Conservation (phyloP, 2,797 vertebrate genomes). For the Nannoperca obscura region DNA sequence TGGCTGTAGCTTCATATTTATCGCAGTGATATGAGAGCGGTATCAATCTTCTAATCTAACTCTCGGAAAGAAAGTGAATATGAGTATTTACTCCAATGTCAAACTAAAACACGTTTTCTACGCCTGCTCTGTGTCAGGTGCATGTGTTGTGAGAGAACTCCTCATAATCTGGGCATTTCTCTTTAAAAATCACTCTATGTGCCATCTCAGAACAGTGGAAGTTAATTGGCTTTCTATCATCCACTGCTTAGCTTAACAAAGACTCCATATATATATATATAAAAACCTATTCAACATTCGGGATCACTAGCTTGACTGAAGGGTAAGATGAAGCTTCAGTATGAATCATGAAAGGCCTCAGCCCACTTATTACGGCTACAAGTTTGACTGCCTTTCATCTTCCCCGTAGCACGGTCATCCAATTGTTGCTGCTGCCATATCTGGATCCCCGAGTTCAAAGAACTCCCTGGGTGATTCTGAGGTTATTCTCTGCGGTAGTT, state of each 20-base stretch:
- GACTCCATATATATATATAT: constrained; percentile 41
- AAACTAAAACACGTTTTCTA: background rate
- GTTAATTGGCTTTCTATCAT: constrained; percentile 61
- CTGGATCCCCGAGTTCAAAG: constrained; percentile 70
- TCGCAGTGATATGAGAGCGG: background rate
- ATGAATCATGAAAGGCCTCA: constrained; percentile 72
- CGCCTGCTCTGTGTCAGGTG: constrained; percentile 10
- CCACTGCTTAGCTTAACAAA: constrained; percentile 57
- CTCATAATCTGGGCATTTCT: constrained; percentile 8
- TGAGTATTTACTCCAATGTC: background rate
- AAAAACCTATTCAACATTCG: constrained; percentile 46
- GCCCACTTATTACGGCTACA: constrained; percentile 74
- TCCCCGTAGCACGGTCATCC: constrained; percentile 57
- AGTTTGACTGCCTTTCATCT: constrained; percentile 77
- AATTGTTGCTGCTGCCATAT: constrained; percentile 70
- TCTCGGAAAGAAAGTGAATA: background rate
- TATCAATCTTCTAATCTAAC: background rate
- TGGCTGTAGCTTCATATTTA: background rate
- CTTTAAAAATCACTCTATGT: background rate
- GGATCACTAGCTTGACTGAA: constrained; percentile 67
- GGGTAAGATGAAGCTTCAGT: constrained; percentile 60
- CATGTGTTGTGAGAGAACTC: constrained; percentile 3
- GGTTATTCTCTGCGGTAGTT: constrained; percentile 61
- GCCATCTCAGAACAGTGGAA: constrained; percentile 24
- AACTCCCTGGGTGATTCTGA: constrained; percentile 61